Percentiles rank a stretch among this genome's conserved stretches.
Evolutionary conservation across 2,797 vertebrate genomes (phyloP).

Genomic region (Micropoecilia bifurca): DNA sequence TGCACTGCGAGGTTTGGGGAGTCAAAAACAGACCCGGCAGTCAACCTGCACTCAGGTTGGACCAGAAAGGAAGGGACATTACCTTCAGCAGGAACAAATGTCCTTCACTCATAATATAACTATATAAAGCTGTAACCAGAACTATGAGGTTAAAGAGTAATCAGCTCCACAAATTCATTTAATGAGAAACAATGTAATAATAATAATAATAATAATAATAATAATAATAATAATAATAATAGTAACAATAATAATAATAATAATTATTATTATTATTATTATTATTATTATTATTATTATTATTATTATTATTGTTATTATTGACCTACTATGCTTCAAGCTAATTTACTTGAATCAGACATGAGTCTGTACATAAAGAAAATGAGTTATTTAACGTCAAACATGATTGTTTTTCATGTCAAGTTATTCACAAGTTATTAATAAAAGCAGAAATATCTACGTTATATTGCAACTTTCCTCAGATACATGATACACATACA

Average conservation of each 20-base stretch:
- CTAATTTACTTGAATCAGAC: too few relatives aligned
- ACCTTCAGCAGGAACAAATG: slow-evolving; percentile 21
- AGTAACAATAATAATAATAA: too few relatives aligned
- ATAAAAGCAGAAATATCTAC: slow-evolving; percentile 58
- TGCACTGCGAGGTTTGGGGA: slow-evolving; percentile 1
- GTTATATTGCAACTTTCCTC: slow-evolving; percentile 69
- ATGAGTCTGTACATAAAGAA: too few relatives aligned
- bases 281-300: too few relatives aligned
- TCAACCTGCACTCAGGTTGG: slow-evolving; percentile 5
- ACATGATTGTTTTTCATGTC: too few relatives aligned
- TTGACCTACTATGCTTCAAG: too few relatives aligned
- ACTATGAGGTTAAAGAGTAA: background rate
- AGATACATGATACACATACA: slow-evolving; percentile 48
- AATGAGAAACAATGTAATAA: background rate
- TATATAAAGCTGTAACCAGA: background rate
- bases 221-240: too few relatives aligned
- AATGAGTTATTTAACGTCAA: too few relatives aligned
- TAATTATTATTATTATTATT: too few relatives aligned
- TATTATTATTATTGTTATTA: too few relatives aligned
- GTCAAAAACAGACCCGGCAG: slow-evolving; percentile 9
- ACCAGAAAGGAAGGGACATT: background rate
- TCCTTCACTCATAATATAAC: slow-evolving; percentile 2
- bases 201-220: background rate
- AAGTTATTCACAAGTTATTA: slow-evolving; percentile 38
- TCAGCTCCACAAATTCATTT: background rate